Base-by-base conservation (phyloP, 2,888 invertebrate genomes). In the Resseliella maxima region DNA sequence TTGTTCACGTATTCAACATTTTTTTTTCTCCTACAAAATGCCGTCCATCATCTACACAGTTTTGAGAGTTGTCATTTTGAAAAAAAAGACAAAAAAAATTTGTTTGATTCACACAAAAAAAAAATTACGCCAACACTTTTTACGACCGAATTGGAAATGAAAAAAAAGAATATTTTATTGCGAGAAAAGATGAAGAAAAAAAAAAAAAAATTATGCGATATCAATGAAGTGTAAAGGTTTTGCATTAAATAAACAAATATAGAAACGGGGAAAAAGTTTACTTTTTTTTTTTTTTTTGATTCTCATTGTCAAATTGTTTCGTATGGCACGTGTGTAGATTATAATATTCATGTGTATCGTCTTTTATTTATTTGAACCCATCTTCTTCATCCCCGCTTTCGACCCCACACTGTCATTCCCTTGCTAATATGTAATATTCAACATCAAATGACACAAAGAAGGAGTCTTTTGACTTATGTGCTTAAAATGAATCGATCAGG, bases 311-410 rank as follows among this genome's bases (percentile, higher is more conserved):
- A 24, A 59, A 31, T 31, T 15, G 27, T 72, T 59, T 27, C 59
- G n/a, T 24, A 12, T 0, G 15, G 72, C 72, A 72, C 72, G 72
- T 72, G 72, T 31, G 72, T 72, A 72, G 72, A 72, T 72, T 35
- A 72, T 72, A 31, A 35, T 72, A 31, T 72, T 72, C n/a, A 27
- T 5, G 12, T 72, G 35, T 27, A 72, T 72, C 21, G 72, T 18
- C 3, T 35, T 59, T 31, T 72, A 31, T 72, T 72, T 72, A 31
- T 0, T 27, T 72, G 35, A 10, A 35, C 0, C 72, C 18, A 72
- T n/a, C n/a, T n/a, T n/a, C n/a, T n/a, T n/a, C n/a, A n/a, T n/a
- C n/a, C n/a, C n/a, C n/a, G n/a, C n/a, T n/a, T n/a, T n/a, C n/a
- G n/a, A n/a, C n/a, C n/a, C n/a, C n/a, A n/a, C n/a, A n/a, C n/a